Evolutionary conservation across 2,113 vertebrate species (phyloP), one percentile per base, ranked within the genome.

Genomic region (Plestiodon gilberti): DNA sequence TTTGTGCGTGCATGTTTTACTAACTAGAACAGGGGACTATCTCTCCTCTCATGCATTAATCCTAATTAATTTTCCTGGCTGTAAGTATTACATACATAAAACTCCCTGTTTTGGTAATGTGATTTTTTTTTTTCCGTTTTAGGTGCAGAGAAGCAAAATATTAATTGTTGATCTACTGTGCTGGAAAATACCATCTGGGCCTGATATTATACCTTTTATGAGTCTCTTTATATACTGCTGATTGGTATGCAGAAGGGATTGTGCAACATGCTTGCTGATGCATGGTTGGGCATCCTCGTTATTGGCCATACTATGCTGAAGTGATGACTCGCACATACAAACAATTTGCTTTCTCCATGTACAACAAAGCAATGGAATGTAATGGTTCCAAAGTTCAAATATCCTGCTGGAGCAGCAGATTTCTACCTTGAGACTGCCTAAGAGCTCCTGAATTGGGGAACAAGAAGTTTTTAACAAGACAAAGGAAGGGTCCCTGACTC

Each of bases 241-340:
- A 7, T 22, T 10, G 57, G 74, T 3, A 3, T 75, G 22, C 57
- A 61, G 67, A 28, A n/a, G 28, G 30, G 59, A 9, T 43, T 35
- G 48, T 75, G 30, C 38, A 18, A 75, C 38, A 0, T 17, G 84
- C 6, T 4, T 1, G 1, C 5, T 0, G 0, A 13, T 52, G n/a
- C 69, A 17, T 2, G 14, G n/a, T 65, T 55, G 23, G 8, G 6
- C 0, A 0, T 1, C 18, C 1, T 40, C 22, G 62, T n/a, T 83
- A 4, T 85, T 81, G 78, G 52, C 15, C 13, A 43, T 1, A 71
- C 30, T 59, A 25, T 83, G 33, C 17, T 14, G 73, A 75, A 88
- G 79, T 1, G 1, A 1, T 6, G 0, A 0, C 9, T 90, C 85
- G 2, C 33, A 64, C 52, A 2, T 1, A 30, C 23, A 87, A n/a